These are phyloP conservation scores for Eucera pruinosa DNA, from an alignment of 2,888 invertebrate genomes.

Conservation along the genomic window DNA sequence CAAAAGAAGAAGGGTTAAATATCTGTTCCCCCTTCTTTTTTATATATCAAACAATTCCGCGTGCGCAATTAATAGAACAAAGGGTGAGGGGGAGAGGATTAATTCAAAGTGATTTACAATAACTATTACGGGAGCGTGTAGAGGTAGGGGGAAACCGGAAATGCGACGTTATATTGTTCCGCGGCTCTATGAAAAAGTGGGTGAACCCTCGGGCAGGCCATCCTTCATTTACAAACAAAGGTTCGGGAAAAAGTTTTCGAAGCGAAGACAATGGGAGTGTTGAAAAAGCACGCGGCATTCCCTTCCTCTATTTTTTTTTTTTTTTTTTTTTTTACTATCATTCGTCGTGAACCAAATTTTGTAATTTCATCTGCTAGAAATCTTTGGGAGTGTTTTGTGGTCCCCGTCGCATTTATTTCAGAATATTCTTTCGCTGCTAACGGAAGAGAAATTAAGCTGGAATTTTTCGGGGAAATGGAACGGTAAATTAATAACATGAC, in stretches of 20 bases:
- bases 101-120: constrained; percentile 32
- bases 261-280: constrained; percentile 38
- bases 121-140: constrained; percentile 18
- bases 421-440: background rate
- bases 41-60: too few relatives aligned
- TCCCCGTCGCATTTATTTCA: background rate
- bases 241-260: constrained; percentile 44
- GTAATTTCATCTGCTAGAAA: background rate
- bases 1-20: too few relatives aligned
- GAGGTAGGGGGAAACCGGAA: constrained; percentile 28
- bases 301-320: background rate
- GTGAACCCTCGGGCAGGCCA: constrained; percentile 44
- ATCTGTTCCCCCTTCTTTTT: too few relatives aligned
- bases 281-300: constrained; percentile 27
- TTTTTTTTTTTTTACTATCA: constrained; percentile 1
- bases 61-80: too few relatives aligned
- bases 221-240: constrained; percentile 56
- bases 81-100: background rate
- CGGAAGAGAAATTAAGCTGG: background rate
- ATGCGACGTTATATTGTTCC: constrained; percentile 47
- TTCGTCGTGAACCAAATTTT: constrained; percentile 32
- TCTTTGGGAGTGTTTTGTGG: background rate
- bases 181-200: constrained; percentile 37
- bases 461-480: too few relatives aligned
- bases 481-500: too few relatives aligned